Base-by-base conservation (phyloP, 2,797 vertebrate genomes). In the Chelon auratus region DNA sequence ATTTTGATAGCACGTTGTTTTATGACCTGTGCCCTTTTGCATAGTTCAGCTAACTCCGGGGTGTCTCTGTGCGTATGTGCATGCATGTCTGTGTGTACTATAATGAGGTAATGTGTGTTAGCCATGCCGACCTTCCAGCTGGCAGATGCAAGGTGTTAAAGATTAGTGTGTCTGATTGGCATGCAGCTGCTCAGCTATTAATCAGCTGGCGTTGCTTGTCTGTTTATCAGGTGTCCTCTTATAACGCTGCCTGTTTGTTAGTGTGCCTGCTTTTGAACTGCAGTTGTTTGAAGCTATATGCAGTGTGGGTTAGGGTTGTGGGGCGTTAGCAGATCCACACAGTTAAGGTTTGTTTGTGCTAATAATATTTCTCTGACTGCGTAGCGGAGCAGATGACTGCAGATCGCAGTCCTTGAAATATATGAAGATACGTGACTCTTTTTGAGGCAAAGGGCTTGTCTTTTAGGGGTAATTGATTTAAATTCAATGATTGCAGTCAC, bases 111-210 rank as follows among this genome's bases (percentile, higher is more conserved):
- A 71, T 78, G 53, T 53, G 69, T 48, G 53, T 47, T 75, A 80
- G 84, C 78, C 72, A 60, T 60, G 68, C 77, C 92, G 90, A 92
- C 89, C 87, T 90, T 93, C 86, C 24, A 13, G 20, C 22, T 61
- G 76, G 53, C 56, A 83, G 72, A 69, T 57, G 48, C 56, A 78
- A 84, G 83, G 83, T 69, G 72, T 20, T 80, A 60, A 4, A 65
- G 51, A 75, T 82, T 68, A 89, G 85, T 67, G 58, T 81, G 57
- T 77, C 43, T 80, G 47, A 78, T 67, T 73, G 75, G 90, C 78
- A 78, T 71, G 90, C 81, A 90, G 68, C 78, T 86, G 78, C 75
- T 83, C 74, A 84, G 55, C 64, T 73, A 62, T 78, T 76, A 80
- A 79, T 78, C 79, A 74, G 62, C 33, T 56, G 45, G 65, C 51